These are phyloP conservation scores for Drosophila suzukii DNA, from an alignment of 1,140 invertebrate genomes.

Conservation along the genomic window DNA sequence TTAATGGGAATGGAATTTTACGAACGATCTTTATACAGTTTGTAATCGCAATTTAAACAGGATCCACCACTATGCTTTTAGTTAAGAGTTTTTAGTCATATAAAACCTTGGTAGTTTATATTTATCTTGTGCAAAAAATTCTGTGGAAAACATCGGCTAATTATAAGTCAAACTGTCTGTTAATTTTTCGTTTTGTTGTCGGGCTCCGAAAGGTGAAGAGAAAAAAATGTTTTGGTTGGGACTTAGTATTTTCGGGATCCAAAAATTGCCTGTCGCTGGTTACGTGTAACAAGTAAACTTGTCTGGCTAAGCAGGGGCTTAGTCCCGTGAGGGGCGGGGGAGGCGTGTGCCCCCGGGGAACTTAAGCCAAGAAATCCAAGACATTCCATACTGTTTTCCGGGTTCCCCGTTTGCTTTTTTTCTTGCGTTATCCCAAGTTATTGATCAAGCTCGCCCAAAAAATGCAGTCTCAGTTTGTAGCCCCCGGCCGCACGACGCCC, in stretches of 20 bases:
- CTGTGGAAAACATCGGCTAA: background rate
- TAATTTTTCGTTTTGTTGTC: background rate
- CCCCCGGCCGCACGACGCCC: conserved; percentile 17
- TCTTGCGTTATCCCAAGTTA: conserved; percentile 27
- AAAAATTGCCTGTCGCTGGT: conserved; percentile 41
- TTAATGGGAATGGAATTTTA: too few species aligned
- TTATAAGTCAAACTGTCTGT: background rate
- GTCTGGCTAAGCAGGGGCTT: conserved; percentile 22
- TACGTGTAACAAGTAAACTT: conserved; percentile 73
- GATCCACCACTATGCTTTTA: too few species aligned
- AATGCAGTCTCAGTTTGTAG: conserved; percentile 9
- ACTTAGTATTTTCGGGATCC: background rate
- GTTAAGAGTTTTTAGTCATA: too few species aligned
- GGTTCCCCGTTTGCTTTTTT: background rate
- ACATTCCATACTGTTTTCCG: conserved; percentile 22
- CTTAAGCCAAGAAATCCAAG: conserved; percentile 27
- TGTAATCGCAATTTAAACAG: too few species aligned
- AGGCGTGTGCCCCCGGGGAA: background rate
- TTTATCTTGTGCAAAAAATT: too few species aligned
- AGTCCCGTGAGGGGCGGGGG: background rate
- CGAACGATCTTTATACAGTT: too few species aligned
- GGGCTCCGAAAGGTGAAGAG: conserved; percentile 10
- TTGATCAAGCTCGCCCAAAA: conserved; percentile 33
- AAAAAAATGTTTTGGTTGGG: conserved; percentile 38
- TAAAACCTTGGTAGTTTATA: too few species aligned